Percentiles rank a stretch among this genome's conserved stretches.
These are phyloP conservation scores for Ectobius pallidus DNA, from an alignment of 2,888 invertebrate species.

Conservation along the genomic window DNA sequence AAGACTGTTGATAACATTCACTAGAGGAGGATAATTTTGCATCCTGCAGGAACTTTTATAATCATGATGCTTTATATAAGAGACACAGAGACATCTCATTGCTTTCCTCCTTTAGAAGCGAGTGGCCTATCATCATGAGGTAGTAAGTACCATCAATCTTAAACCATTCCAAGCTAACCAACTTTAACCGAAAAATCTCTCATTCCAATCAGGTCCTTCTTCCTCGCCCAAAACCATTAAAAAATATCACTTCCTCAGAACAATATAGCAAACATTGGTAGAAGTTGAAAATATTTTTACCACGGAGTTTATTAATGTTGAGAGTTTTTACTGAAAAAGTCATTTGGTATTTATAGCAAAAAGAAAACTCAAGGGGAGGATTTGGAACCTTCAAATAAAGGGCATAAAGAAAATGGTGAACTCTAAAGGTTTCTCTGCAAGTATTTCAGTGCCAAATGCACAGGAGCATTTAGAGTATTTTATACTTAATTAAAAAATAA, in stretches of 20 bases:
- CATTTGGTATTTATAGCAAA: conserved; percentile 22
- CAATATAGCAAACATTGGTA: conserved; percentile 10
- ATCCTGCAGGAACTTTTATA: not conserved
- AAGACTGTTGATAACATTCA: conserved; percentile 6
- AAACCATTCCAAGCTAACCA: not conserved
- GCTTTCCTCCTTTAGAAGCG: too few relatives aligned
- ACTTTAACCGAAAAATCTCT: not conserved
- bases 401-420: not conserved
- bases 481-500: not conserved
- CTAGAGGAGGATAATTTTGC: too few relatives aligned
- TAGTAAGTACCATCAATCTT: too few relatives aligned
- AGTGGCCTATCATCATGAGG: too few relatives aligned
- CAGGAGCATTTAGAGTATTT: not conserved
- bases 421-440: not conserved
- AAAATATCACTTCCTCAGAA: not conserved
- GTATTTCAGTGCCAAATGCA: not conserved
- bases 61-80: not conserved
- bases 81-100: not conserved
- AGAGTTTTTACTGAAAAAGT: conserved; percentile 17
- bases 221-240: not conserved
- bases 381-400: not conserved
- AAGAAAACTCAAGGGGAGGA: not conserved
- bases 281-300: conserved; percentile 23
- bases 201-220: not conserved
- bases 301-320: conserved; percentile 29